Conservation (phyloP, 2,797 vertebrate species). For the Sciurus carolinensis region DNA sequence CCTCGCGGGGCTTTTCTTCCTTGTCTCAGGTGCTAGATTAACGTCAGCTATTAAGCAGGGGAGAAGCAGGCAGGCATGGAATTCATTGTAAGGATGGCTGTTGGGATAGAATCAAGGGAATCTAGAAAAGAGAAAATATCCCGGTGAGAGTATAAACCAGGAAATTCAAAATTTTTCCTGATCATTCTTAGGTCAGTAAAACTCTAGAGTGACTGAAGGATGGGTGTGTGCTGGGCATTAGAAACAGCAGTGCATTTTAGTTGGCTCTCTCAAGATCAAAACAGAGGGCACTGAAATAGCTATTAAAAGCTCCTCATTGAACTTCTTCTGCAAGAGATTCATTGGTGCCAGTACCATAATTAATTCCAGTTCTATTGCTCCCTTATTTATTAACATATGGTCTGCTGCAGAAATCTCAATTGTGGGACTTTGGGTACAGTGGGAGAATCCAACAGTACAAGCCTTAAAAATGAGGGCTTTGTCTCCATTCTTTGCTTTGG, state of each 20-base stretch:
- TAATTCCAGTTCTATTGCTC: conserved; percentile 57
- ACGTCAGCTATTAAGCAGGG: neutral
- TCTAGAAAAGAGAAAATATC: conserved; percentile 30
- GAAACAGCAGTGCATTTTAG: neutral
- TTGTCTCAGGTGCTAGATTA: conserved; percentile 28
- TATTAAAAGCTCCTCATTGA: neutral
- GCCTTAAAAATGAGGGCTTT: conserved; percentile 40
- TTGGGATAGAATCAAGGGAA: neutral
- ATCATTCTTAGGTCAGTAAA: conserved; percentile 50
- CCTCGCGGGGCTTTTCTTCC: neutral
- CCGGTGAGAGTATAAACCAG: neutral
- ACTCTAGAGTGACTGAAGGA: conserved; percentile 21
- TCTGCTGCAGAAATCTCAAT: conserved; percentile 15
- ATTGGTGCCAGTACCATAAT: conserved; percentile 29
- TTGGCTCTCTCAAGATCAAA: conserved; percentile 6
- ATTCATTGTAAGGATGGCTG: neutral
- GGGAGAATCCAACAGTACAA: conserved; percentile 19
- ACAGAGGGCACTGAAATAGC: neutral
- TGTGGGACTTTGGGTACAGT: conserved; percentile 30
- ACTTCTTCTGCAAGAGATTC: conserved; percentile 31
- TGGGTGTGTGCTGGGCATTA: neutral
- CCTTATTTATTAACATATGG: conserved; percentile 53
- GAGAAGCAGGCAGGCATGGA: neutral
- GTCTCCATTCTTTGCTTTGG: conserved; percentile 28
- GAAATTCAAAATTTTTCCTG: conserved; percentile 27